These are phyloP conservation scores for Aplidium turbinatum DNA, from an alignment of 23 tunicate species.

Conservation along the genomic window DNA sequence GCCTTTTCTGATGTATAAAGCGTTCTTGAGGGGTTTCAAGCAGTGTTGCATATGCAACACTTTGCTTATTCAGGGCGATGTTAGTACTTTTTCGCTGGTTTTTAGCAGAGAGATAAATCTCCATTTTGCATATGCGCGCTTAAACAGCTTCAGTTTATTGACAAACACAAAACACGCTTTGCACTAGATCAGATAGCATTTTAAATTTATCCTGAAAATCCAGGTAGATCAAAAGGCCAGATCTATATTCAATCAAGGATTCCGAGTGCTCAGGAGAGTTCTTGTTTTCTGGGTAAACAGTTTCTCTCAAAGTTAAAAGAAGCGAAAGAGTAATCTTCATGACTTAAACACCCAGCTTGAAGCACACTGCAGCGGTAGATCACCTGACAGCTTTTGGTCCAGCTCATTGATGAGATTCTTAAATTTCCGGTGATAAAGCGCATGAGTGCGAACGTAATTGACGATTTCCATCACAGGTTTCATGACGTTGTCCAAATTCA, in stretches of 20 bases:
- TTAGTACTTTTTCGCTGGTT: conserved; percentile 7
- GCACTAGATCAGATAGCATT: conserved; percentile 36
- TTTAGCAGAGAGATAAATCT: too few species aligned
- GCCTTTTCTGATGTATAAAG: conserved; percentile 1
- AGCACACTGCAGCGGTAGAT: conserved; percentile 43
- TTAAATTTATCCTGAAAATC: conserved; percentile 22
- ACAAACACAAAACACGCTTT: conserved; percentile 33
- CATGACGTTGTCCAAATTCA: conserved; percentile 35
- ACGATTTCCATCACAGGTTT: conserved; percentile 29
- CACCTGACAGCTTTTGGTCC: conserved; percentile 45
- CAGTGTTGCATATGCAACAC: conserved; percentile 8
- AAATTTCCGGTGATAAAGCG: conserved; percentile 56
- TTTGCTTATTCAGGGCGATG: too few species aligned
- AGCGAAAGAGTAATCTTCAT: conserved; percentile 22
- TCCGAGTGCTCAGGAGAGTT: conserved; percentile 21
- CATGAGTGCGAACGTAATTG: conserved; percentile 41
- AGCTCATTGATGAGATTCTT: conserved; percentile 45
- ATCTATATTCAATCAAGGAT: conserved; percentile 16
- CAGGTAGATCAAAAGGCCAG: conserved; percentile 23
- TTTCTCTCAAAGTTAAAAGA: conserved; percentile 32
- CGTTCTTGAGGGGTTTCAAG: conserved; percentile 9
- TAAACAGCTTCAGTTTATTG: conserved; percentile 20
- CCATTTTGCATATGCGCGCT: conserved; percentile 18
- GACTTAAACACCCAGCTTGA: background rate
- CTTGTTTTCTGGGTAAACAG: conserved; percentile 6